phyloP scores from a whole-genome alignment of 2,113 vertebrate species.

The Erpornis zantholeuca region DNA sequence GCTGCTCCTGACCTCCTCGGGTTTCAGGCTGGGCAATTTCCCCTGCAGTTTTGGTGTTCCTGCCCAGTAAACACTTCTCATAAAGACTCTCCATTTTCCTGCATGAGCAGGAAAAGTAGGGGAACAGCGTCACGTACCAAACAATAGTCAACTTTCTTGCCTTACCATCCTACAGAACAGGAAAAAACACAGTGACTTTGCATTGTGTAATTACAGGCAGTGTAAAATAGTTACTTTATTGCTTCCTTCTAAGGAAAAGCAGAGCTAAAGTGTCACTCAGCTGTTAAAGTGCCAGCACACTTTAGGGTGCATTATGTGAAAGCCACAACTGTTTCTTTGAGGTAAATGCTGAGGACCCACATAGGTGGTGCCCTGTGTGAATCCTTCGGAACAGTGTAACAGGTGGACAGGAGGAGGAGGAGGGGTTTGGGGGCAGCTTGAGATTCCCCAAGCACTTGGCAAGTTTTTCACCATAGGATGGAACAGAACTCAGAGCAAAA shows the following conservation, averaged over 20 bases:
- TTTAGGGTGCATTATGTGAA: background rate
- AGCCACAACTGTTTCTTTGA: background rate
- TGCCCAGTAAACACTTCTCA: conserved; percentile 17
- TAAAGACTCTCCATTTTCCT: conserved; percentile 27
- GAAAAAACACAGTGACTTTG: conserved; percentile 69
- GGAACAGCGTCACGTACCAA: background rate
- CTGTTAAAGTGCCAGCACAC: background rate
- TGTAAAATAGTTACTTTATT: conserved; percentile 56
- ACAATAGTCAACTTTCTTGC: conserved; percentile 28
- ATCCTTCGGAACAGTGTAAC: background rate
- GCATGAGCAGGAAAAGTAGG: conserved; percentile 35
- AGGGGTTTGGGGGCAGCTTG: background rate
- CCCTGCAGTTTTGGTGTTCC: background rate
- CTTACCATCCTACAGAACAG: conserved; percentile 52
- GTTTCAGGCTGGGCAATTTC: background rate
- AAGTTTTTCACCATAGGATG: background rate
- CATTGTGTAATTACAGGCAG: conserved; percentile 55
- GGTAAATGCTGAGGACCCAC: background rate
- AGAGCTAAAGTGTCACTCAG: background rate
- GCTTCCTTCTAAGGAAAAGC: conserved; percentile 52
- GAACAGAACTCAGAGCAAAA: background rate
- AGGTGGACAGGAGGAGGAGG: background rate
- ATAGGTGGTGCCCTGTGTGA: background rate
- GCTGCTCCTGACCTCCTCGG: background rate
- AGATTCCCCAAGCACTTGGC: background rate